Conservation (phyloP, 2,113 vertebrate genomes). For the Phyllostomus discolor region DNA sequence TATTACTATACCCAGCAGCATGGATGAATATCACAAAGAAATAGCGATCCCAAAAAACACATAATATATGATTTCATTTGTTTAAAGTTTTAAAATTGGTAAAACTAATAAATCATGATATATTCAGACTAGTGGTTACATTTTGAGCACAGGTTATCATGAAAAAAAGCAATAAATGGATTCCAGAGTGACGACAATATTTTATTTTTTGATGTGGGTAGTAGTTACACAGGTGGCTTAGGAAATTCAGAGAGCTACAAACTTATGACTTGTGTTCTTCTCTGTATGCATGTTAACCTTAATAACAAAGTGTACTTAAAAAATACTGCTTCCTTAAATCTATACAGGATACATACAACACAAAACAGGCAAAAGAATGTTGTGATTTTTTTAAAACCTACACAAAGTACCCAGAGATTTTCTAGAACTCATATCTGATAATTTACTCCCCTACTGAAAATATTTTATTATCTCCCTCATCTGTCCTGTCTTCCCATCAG, state of each 20-base stretch:
- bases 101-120: not conserved
- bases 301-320: not conserved
- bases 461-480: not conserved
- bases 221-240: not conserved
- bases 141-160: not conserved
- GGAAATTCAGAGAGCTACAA: not conserved
- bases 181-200: not conserved
- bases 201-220: not conserved
- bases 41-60: not conserved
- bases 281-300: not conserved
- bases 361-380: not conserved
- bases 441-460: not conserved
- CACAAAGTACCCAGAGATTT: not conserved
- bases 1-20: not conserved
- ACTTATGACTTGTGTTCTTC: not conserved
- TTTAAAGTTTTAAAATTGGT: not conserved
- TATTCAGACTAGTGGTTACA: not conserved
- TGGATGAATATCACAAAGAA: not conserved
- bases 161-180: not conserved
- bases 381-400: not conserved
- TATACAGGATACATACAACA: not conserved
- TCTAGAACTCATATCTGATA: not conserved
- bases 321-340: not conserved
- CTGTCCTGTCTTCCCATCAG: not conserved
- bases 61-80: not conserved